Evolutionary conservation across 1,140 invertebrate species (phyloP).

Genomic region (Tribolium madens): DNA sequence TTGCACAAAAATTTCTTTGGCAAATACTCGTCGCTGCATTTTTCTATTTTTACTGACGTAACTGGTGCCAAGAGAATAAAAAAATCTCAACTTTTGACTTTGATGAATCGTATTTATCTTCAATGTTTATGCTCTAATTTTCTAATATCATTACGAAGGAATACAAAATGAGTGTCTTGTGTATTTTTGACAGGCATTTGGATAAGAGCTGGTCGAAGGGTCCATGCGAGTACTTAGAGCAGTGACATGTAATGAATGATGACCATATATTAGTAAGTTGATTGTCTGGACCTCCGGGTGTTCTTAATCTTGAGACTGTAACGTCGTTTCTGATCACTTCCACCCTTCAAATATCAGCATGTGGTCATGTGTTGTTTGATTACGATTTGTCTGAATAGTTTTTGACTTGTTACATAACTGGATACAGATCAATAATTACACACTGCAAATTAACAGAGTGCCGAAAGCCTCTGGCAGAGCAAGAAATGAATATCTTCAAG

Average conservation of each 20-base stretch:
- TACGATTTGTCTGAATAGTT: neutral
- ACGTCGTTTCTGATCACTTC: conserved; percentile 18
- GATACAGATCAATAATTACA: neutral
- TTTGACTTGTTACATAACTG: neutral
- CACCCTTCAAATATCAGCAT: conserved; percentile 21
- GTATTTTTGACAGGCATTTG: conserved; percentile 13
- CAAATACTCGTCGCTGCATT: neutral
- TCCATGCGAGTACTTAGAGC: conserved; percentile 14
- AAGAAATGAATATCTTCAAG: conserved; percentile 13
- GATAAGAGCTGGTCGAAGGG: neutral
- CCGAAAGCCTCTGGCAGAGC: neutral
- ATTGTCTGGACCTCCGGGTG: conserved; percentile 25
- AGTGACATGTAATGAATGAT: conserved; percentile 29
- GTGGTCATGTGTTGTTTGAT: neutral
- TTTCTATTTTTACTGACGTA: conserved; percentile 9
- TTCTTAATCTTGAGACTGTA: conserved; percentile 8
- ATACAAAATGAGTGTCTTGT: neutral
- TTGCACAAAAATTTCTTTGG: neutral
- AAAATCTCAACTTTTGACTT: neutral
- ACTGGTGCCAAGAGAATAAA: neutral
- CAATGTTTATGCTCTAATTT: conserved; percentile 5
- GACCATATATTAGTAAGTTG: conserved; percentile 19
- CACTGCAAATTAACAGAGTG: neutral
- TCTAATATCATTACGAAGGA: conserved; percentile 3
- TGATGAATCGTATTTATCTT: conserved; percentile 17